Evolutionary conservation across 2,888 invertebrate genomes (phyloP).

Genomic region (Clusia tigrina): DNA sequence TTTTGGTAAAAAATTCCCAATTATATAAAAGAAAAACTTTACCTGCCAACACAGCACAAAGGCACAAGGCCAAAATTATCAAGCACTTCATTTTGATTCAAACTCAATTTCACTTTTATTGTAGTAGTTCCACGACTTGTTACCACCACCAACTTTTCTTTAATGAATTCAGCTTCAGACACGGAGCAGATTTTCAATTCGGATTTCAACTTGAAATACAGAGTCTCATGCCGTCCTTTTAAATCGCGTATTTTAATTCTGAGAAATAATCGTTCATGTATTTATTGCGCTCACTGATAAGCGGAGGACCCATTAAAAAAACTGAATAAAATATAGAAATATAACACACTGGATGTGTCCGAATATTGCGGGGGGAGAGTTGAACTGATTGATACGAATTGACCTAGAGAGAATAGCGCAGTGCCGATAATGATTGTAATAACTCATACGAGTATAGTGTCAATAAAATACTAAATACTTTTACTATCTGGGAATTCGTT

Average conservation of each 20-base stretch:
- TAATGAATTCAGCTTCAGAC: constrained; percentile 43
- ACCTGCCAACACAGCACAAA: constrained; percentile 60
- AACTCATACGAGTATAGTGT: too few relatives aligned
- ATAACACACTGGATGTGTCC: background rate
- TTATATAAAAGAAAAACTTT: too few relatives aligned
- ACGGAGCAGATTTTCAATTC: constrained; percentile 39
- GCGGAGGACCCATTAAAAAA: background rate
- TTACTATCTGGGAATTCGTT: too few relatives aligned
- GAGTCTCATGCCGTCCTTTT: background rate
- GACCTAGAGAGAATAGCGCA: constrained; percentile 51
- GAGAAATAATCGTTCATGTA: background rate
- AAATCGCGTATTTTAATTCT: background rate
- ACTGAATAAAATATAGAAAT: too few relatives aligned
- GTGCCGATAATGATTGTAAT: constrained; percentile 35
- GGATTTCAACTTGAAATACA: too few relatives aligned
- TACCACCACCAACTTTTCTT: constrained; percentile 46
- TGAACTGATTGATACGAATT: constrained; percentile 47
- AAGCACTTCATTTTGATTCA: constrained; percentile 53
- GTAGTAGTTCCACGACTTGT: constrained; percentile 37
- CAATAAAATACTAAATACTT: too few relatives aligned
- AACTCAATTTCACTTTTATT: constrained; percentile 33
- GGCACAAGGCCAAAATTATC: constrained; percentile 57
- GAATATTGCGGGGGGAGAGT: constrained; percentile 36
- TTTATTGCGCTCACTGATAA: background rate
- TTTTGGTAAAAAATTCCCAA: too few relatives aligned